phyloP scores from a whole-genome alignment of 1,140 invertebrate species.

The Manduca sexta region DNA sequence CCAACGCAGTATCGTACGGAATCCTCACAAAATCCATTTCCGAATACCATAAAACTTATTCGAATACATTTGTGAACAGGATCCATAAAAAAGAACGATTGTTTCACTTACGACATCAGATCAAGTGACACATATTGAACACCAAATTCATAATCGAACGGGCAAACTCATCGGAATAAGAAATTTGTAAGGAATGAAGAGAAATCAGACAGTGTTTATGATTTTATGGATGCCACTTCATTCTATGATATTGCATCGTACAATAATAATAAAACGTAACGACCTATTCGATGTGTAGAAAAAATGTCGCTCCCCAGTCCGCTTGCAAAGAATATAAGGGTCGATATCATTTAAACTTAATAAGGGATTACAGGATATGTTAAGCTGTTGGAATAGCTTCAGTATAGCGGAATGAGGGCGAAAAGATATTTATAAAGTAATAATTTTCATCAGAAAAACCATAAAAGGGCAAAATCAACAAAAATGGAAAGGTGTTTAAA shows the following conservation, averaged over 20 bases:
- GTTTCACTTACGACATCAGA: not conserved
- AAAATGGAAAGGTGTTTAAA: too few species aligned
- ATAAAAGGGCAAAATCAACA: too few species aligned
- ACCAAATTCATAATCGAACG: conserved; percentile 48
- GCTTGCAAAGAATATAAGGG: conserved; percentile 30
- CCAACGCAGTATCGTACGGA: too few species aligned
- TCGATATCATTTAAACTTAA: conserved; percentile 52
- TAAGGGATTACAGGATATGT: conserved; percentile 10
- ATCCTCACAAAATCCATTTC: too few species aligned
- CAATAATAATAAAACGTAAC: conserved; percentile 51
- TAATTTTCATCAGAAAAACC: too few species aligned
- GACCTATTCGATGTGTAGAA: conserved; percentile 30
- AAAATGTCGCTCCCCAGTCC: conserved; percentile 36
- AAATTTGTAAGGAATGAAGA: conserved; percentile 46
- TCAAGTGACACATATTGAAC: conserved; percentile 31
- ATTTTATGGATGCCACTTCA: conserved; percentile 54
- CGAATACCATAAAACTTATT: too few species aligned
- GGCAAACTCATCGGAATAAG: conserved; percentile 16
- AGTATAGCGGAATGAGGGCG: not conserved
- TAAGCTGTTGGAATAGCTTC: not conserved
- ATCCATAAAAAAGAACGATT: not conserved
- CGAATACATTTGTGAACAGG: not conserved
- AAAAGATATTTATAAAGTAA: too few species aligned
- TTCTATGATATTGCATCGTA: conserved; percentile 47
- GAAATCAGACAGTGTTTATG: conserved; percentile 48